Percentiles rank a stretch among this genome's conserved stretches.
Evolutionary conservation across 1,140 invertebrate genomes (phyloP).

Genomic region (Adelges cooleyi): DNA sequence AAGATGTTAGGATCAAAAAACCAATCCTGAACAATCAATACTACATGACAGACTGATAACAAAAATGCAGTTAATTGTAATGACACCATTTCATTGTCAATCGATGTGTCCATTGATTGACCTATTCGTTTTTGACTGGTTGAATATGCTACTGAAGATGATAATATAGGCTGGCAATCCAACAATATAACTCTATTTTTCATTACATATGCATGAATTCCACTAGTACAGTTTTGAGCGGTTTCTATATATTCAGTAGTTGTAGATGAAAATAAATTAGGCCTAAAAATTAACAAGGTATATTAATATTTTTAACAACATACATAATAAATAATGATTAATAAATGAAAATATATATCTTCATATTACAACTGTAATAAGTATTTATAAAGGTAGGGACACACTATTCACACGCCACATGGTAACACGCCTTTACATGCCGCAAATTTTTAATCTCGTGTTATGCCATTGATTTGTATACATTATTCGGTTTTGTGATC

Average conservation of each 20-base stretch:
- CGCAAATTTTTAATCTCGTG: too few relatives aligned
- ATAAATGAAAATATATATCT: background rate
- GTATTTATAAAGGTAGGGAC: too few relatives aligned
- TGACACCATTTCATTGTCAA: constrained; percentile 49
- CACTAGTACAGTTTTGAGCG: constrained; percentile 46
- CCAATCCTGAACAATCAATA: constrained; percentile 77
- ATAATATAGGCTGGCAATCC: constrained; percentile 52
- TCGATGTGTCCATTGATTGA: constrained; percentile 34
- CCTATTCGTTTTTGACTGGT: background rate
- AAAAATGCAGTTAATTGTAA: constrained; percentile 71
- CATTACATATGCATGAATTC: constrained; percentile 53
- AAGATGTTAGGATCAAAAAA: constrained; percentile 64
- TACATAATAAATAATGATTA: too few relatives aligned
- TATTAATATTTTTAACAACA: background rate
- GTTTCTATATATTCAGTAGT: constrained; percentile 39
- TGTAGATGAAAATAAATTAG: constrained; percentile 7
- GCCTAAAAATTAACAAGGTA: background rate
- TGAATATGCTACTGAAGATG: constrained; percentile 40
- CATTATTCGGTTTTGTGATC: too few relatives aligned
- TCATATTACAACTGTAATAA: background rate
- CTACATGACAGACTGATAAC: constrained; percentile 77
- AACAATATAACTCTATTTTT: constrained; percentile 50
- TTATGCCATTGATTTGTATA: too few relatives aligned
- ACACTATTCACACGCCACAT: too few relatives aligned
- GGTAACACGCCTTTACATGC: too few relatives aligned